phyloP scores from a whole-genome alignment of 2,113 vertebrate genomes.

The Dasyprocta punctata region DNA sequence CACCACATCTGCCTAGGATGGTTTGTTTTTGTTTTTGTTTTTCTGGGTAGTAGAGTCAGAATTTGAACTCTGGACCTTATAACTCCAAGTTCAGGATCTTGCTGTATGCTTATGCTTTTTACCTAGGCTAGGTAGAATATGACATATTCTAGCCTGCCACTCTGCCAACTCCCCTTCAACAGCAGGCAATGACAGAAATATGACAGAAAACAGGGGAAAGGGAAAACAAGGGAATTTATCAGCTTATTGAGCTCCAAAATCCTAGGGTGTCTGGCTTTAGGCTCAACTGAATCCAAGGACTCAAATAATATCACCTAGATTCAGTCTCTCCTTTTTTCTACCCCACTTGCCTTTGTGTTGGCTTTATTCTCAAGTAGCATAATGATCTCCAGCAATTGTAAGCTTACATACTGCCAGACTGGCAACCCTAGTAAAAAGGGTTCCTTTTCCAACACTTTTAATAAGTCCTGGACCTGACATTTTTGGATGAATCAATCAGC shows the following conservation, averaged over 20 bases:
- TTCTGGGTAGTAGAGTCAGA: not conserved
- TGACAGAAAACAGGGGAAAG: not conserved
- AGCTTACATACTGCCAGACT: not conserved
- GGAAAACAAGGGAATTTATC: not conserved
- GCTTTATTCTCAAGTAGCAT: not conserved
- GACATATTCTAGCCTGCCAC: not conserved
- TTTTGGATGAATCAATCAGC: not conserved
- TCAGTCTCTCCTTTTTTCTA: not conserved
- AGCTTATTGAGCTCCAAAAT: not conserved
- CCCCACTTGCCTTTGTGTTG: not conserved
- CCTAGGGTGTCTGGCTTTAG: not conserved
- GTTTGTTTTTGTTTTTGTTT: not conserved
- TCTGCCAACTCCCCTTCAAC: not conserved
- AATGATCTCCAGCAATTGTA: not conserved
- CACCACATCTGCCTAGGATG: too few species aligned
- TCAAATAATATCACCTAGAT: not conserved
- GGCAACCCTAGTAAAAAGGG: not conserved
- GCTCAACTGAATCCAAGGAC: conserved; percentile 5
- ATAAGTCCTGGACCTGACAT: not conserved
- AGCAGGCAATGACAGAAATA: not conserved
- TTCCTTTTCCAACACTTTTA: not conserved
- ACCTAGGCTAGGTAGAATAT: not conserved
- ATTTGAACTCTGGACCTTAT: not conserved
- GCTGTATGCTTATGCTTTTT: not conserved
- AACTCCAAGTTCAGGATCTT: not conserved